Base-by-base conservation (phyloP, 2,888 invertebrate genomes). In the Pristionchus maxplancki region DNA sequence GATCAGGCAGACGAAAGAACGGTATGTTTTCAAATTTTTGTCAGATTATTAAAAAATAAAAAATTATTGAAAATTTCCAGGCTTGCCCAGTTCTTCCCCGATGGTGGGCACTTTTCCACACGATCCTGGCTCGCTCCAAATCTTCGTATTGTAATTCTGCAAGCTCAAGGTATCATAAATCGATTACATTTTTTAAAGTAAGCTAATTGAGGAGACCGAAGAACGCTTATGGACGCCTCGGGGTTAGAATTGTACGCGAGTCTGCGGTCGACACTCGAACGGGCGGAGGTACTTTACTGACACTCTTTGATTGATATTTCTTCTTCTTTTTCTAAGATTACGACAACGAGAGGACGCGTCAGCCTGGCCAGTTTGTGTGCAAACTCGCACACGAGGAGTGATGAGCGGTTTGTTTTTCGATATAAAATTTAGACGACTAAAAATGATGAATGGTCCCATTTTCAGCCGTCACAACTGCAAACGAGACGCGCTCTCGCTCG, bases 41-140 rank as follows among this genome's bases (percentile, higher is more conserved):
- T 40, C 34, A 0, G 37, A 17, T 13, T 50, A 20, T 8, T 15
- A 4, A 50, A 50, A 20, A 50, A 50, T 17, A 5, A 31, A 71
- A 71, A 17, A n/a, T 71, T 3, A 17, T 71, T 37, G 31, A 50
- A 50, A 4, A n/a, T 48, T n/a, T 37, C 50, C 71, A 87, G 87
- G 5, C 34, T 87, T n/a, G 40, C 87, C 28, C 34, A 34, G 9
- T 74, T 34, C 40, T 87, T 87, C n/a, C 87, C 87, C n/a, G 74
- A 87, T 24, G 87, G 87, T 28, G 87, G 87, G 0, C 50, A 87
- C 28, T 87, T 87, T 53, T 71, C 87, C 3, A 74, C 71, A 17
- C 48, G 87, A 0, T 74, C 87, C 5, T 87, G 50, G 58, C 71
- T 87, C 34, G 67, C 87, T 4, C 74, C 87, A 34, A 87, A 87